Base-by-base conservation (phyloP, 2,797 vertebrate species). In the Takifugu ocellatus region DNA sequence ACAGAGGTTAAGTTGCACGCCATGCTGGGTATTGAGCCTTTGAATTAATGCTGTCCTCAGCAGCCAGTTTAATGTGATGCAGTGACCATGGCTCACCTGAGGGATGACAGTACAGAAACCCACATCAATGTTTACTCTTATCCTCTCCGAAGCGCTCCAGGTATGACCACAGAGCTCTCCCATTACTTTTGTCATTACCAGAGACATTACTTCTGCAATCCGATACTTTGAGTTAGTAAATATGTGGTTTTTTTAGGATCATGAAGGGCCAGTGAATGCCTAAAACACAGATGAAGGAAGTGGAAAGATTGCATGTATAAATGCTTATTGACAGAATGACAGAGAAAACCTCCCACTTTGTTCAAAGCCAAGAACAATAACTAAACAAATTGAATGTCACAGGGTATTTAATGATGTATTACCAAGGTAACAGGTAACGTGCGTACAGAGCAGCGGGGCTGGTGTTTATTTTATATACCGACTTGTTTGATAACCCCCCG, bases 11-110 rank as follows among this genome's bases (percentile, higher is more conserved):
- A 45, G 47, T 68, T 79, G 69, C 54, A 14, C 61, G 62, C 54
- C 70, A 66, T 65, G 59, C 58, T 42, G 54, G 53, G 54, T 16
- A 21, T 69, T 47, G 61, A 61, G 54, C 57, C 61, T 77, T 59
- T 74, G 68, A 57, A 59, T 78, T 72, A 65, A 59, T 78, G 83
- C 84, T 80, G 79, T 44, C 74, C 78, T 86, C 82, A 86, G 87
- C 84, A 82, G 56, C 59, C 14, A 29, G 36, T 49, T 64, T 66
- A 72, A 74, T 70, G 62, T 66, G 39, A 33, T 29, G 60, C 42
- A 59, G 74, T 77, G 78, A 77, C 81, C 66, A 59, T 51, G 68
- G 65, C 64, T 79, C 78, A 83, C 74, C 70, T 70, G 67, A 68
- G 66, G 57, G 57, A 55, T 72, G 56, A 68, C 62, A 56, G 65